Base-by-base conservation (phyloP, 2,113 vertebrate species). In the Rafetus swinhoei region DNA sequence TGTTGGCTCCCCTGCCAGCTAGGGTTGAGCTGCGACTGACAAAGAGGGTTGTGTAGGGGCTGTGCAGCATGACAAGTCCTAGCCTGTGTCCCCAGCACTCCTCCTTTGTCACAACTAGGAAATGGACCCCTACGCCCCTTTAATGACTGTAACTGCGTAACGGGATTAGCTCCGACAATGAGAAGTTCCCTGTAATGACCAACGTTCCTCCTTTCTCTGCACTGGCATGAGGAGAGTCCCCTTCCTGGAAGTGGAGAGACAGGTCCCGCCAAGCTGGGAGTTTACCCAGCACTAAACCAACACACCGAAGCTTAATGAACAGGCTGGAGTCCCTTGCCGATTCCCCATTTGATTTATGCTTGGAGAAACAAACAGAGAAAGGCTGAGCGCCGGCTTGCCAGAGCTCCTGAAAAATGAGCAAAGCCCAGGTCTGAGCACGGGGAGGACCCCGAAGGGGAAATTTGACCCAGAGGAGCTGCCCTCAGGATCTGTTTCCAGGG, bases 311-410 rank as follows among this genome's bases (percentile, higher is more conserved):
- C 82, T 89, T 91, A 93, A 95, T 95, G 94, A 93, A 92, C 86
- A 93, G 94, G 39, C 94, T 81, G 94, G 2, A 52, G 83, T 94
- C 91, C 90, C 96, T 93, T 88, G 84, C 77, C 92, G 82, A 93
- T 90, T 96, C 86, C 52, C 57, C 80, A 59, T 65, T 89, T 86
- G 83, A 90, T 96, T 93, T 92, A 81, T 96, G 89, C 90, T 81
- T 84, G 0, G 0, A 89, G 94, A 96, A 93, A 82, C 81, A 88
- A 90, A 54, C 79, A 86, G 81, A 93, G 88, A 56, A 72, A 90
- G 32, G 18, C 13, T 18, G 65, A 69, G 29, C 32, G 90, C 92
- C 95, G 82, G 14, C 82, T 93, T 62, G 59, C 56, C 72, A 54
- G 86, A 92, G 14, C 86, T 89, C 85, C 91, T 96, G 18, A 0